Conservation (phyloP, 2,888 invertebrate species). For the Yponomeuta cagnagella region DNA sequence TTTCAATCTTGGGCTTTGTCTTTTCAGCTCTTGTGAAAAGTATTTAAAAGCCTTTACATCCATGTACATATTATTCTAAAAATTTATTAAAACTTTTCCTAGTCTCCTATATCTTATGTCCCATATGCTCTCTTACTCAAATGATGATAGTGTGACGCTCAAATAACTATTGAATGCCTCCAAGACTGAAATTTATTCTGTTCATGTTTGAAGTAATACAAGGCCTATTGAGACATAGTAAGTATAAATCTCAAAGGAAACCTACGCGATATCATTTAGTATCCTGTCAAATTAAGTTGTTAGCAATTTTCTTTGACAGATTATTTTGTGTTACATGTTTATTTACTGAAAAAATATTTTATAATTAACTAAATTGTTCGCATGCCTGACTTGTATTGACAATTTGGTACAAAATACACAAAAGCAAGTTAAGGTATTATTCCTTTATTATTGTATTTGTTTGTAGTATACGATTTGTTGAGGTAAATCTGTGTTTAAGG, state of each 20-base stretch:
- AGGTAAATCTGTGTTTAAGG: not conserved
- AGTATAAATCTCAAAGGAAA: not conserved
- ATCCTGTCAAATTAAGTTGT: not conserved
- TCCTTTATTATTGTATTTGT: not conserved
- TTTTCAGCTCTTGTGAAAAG: conserved; percentile 2
- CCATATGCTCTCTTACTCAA: not conserved
- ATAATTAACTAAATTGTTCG: not conserved
- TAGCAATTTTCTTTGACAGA: not conserved
- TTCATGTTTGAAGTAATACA: not conserved
- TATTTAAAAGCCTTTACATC: not conserved
- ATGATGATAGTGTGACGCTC: not conserved
- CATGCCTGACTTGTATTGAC: conserved; percentile 23
- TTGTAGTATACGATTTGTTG: not conserved
- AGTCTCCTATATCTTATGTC: not conserved
- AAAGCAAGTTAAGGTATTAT: conserved; percentile 62
- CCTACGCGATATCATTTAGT: not conserved
- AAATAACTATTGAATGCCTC: not conserved
- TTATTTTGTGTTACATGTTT: not conserved
- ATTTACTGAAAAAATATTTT: not conserved
- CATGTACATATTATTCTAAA: not conserved
- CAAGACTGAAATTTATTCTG: not conserved
- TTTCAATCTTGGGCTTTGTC: not conserved
- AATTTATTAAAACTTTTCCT: not conserved
- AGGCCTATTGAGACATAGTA: not conserved
- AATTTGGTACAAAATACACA: conserved; percentile 68